A percentile compares a stretch with the other conserved stretches of the same genome.
phyloP scores from a whole-genome alignment of 2,797 vertebrate species.

The Etheostoma perlongum region DNA sequence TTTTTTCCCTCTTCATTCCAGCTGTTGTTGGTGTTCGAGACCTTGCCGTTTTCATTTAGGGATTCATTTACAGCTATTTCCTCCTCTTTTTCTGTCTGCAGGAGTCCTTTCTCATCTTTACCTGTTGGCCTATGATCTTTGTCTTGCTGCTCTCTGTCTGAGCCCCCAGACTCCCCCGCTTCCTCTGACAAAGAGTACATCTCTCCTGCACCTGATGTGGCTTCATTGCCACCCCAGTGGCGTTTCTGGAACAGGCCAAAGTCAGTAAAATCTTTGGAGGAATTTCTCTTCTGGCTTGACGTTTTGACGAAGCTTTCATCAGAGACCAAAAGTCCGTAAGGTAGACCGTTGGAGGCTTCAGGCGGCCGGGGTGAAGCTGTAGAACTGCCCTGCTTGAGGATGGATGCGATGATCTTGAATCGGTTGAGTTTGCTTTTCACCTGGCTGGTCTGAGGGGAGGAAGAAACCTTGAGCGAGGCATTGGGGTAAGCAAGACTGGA shows the following conservation, averaged over 20 bases:
- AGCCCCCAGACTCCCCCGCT: conserved; percentile 80
- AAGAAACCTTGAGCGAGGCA: conserved; percentile 81
- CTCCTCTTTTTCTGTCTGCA: conserved; percentile 17
- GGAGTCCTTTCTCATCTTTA: conserved; percentile 25
- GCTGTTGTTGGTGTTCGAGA: conserved; percentile 5
- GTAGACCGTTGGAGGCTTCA: conserved; percentile 85
- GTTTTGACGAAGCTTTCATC: conserved; percentile 54
- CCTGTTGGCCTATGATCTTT: conserved; percentile 48
- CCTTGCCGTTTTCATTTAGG: conserved; percentile 20
- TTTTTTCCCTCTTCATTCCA: conserved; percentile 38
- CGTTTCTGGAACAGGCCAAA: conserved; percentile 90
- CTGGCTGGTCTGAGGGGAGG: conserved; percentile 78
- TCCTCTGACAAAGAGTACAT: conserved; percentile 95
- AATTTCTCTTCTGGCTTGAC: conserved; percentile 83
- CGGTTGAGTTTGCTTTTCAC: conserved; percentile 90
- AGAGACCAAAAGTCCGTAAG: conserved; percentile 85
- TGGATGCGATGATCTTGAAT: conserved; percentile 89
- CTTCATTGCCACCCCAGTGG: conserved; percentile 74
- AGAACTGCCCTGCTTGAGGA: conserved; percentile 87
- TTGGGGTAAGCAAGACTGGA: conserved; percentile 85
- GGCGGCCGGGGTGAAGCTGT: conserved; percentile 79
- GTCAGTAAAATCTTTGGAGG: conserved; percentile 87
- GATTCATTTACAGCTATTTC: conserved; percentile 16
- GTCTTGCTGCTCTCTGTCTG: conserved; percentile 75
- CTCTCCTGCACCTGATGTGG: conserved; percentile 50